Evolutionary conservation across 1,140 invertebrate species (phyloP).

Genomic region (Cryptotermes secundus): DNA sequence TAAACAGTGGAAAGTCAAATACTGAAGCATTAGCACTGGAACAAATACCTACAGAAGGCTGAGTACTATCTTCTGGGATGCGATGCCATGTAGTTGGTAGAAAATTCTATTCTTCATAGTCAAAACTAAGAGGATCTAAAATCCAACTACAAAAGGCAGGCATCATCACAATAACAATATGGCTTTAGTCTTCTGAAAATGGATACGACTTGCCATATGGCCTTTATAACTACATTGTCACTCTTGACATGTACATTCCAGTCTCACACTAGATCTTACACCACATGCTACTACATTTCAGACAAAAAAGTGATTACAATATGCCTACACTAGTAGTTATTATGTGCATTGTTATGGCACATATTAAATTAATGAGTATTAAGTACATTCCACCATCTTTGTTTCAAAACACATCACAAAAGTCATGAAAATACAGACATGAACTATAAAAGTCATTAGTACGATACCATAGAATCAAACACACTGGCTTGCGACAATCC

Average conservation of each 20-base stretch:
- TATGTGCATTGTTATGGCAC: not conserved
- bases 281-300: not conserved
- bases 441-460: not conserved
- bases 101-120: too few species aligned
- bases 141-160: not conserved
- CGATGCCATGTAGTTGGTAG: too few species aligned
- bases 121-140: too few species aligned
- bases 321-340: not conserved
- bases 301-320: not conserved
- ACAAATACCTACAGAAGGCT: not conserved
- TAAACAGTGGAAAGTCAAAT: not conserved
- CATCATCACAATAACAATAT: not conserved
- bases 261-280: not conserved
- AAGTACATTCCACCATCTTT: slow-evolving; percentile 3
- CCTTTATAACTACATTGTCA: not conserved
- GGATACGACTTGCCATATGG: not conserved
- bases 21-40: not conserved
- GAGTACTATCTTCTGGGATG: too few species aligned
- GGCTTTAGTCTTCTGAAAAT: not conserved
- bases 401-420: not conserved
- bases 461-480: not conserved
- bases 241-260: not conserved
- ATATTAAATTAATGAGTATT: not conserved
- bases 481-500: not conserved
- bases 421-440: not conserved